Conservation (phyloP, 2,113 vertebrate species). For the Elephantulus edwardii region DNA sequence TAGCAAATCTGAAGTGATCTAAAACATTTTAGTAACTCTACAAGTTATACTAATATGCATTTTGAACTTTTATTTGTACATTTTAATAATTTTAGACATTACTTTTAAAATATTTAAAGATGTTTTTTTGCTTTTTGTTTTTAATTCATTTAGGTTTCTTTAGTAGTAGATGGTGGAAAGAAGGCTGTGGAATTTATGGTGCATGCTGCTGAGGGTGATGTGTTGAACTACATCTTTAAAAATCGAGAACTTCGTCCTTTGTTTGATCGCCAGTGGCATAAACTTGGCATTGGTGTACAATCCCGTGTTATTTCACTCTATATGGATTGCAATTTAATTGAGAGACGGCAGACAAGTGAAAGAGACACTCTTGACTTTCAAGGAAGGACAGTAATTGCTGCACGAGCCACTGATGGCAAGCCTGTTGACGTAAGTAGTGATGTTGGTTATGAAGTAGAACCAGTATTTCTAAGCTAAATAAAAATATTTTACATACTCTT, state of each 20-base stretch:
- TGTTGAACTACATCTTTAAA: conserved; percentile 91
- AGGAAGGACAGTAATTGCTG: conserved; percentile 90
- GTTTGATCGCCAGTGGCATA: conserved; percentile 98
- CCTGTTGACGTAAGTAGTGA: conserved; percentile 93
- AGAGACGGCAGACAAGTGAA: conserved; percentile 87
- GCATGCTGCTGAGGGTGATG: conserved; percentile 85
- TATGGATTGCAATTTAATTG: conserved; percentile 94
- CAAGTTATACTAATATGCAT: neutral
- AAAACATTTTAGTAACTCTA: neutral
- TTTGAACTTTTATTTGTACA: conserved; percentile 9
- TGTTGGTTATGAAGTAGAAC: neutral
- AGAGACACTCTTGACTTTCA: conserved; percentile 85
- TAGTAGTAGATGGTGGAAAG: conserved; percentile 92
- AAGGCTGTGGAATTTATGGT: conserved; percentile 92
- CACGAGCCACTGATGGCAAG: conserved; percentile 90
- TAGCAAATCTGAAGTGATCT: neutral
- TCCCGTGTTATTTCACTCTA: conserved; percentile 89
- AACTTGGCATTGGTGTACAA: conserved; percentile 91
- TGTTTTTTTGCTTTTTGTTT: neutral
- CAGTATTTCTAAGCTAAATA: neutral
- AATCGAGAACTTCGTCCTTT: conserved; percentile 92
- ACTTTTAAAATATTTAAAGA: conserved; percentile 34
- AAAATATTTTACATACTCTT: conserved; percentile 8
- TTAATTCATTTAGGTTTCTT: conserved; percentile 87
- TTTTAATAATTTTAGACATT: neutral